Base-by-base conservation (phyloP, 2,113 vertebrate species). In the Aix galericulata region DNA sequence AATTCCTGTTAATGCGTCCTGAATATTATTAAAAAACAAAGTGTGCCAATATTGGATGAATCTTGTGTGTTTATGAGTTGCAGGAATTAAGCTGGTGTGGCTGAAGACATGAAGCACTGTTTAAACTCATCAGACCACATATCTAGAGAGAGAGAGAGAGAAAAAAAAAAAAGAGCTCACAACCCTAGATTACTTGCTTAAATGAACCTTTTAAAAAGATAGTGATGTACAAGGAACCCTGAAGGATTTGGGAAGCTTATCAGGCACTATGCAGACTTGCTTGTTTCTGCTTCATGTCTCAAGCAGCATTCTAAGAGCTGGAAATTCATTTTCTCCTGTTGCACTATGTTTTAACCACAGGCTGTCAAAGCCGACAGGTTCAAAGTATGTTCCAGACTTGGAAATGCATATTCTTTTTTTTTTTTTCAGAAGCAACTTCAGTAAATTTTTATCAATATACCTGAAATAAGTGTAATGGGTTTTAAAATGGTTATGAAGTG, bases 181-280 rank as follows among this genome's bases (percentile, higher is more conserved):
- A 94, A 68, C 44, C 42, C 38, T 88, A 92, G 94, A 96, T 93
- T 93, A 68, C 77, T 93, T 96, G 80, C 82, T 92, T 93, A 94
- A 95, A 93, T 79, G 76, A 96, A 95, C 64, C 82, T 82, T 93
- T 92, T 79, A 58, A 91, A 93, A 78, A 93, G 81, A 97, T 40
- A 94, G 83, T 17, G 38, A 52, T 72, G 88, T 82, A 86, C 52
- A 86, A 78, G 92, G 86, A 93, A 66, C 66, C 69, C 77, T 91
- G 73, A 20, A 88, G 90, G 88, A 93, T 90, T 97, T 90, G 63
- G 44, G 62, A 58, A 92, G 92, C 88, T 96, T 96, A 97, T 95
- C 93, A 86, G 77, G 40, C 62, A 89, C 69, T 91, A 26, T 66
- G 53, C 88, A 96, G 92, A 20, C 69, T 79, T 84, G n/a, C 31